These are phyloP conservation scores for Microctenopoma stevenorrisi DNA, from an alignment of 2,797 vertebrate genomes.

Conservation along the genomic window DNA sequence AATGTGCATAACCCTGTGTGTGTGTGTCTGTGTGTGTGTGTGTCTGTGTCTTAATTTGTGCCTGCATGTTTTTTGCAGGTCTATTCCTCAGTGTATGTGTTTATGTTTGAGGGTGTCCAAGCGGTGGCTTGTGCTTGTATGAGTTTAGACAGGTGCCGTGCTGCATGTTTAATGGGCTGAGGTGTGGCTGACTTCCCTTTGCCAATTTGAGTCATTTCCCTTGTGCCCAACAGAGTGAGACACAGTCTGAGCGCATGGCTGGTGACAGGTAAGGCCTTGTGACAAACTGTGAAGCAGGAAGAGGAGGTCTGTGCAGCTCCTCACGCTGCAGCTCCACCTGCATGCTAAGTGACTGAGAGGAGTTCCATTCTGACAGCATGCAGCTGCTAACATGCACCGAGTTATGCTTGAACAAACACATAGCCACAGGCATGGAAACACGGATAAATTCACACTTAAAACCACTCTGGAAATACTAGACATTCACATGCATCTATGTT, in stretches of 20 bases:
- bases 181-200: conserved; percentile 44
- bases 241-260: conserved; percentile 37
- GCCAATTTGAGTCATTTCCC: conserved; percentile 56
- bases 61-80: background rate
- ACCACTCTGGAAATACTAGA: background rate
- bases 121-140: background rate
- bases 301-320: conserved; percentile 49
- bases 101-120: background rate
- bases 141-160: conserved; percentile 42
- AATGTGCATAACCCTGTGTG: no score
- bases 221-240: conserved; percentile 50
- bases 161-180: conserved; percentile 65
- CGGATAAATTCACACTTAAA: conserved; percentile 9
- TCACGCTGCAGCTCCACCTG: conserved; percentile 48
- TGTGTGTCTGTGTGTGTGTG: no score
- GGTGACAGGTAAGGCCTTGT: conserved; percentile 50
- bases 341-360: conserved; percentile 56
- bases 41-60: conserved; percentile 5
- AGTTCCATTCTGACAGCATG: conserved; percentile 26
- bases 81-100: background rate
- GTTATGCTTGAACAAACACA: conserved; percentile 40
- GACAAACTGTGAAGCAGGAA: conserved; percentile 57
- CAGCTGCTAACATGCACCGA: conserved; percentile 39
- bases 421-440: background rate
- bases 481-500: conserved; percentile 2